These are phyloP conservation scores for Napeogenes inachia DNA, from an alignment of 2,888 invertebrate species.

Conservation along the genomic window DNA sequence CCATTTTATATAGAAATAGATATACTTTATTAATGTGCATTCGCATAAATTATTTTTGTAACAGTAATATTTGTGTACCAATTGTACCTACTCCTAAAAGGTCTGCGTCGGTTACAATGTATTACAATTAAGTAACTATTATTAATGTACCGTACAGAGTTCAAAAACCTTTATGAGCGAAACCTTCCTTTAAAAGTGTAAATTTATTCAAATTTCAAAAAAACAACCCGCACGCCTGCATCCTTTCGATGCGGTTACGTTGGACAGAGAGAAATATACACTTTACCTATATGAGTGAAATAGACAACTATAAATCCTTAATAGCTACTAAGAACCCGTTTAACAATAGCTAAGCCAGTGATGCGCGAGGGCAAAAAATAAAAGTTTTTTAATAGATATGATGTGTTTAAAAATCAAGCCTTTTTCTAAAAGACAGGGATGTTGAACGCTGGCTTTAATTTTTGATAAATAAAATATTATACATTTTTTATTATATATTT, in stretches of 20 bases:
- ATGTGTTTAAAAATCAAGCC: conserved; percentile 9
- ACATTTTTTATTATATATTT: neutral
- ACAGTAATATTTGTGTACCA: too few species aligned
- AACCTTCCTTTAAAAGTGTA: conserved; percentile 68
- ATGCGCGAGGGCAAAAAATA: conserved; percentile 40
- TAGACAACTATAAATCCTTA: conserved; percentile 21
- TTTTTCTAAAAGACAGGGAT: neutral
- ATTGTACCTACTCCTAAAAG: too few species aligned
- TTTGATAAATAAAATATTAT: neutral
- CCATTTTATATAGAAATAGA: too few species aligned
- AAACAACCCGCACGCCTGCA: conserved; percentile 56
- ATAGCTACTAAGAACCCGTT: conserved; percentile 43
- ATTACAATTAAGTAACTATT: neutral
- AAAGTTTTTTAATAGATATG: conserved; percentile 29
- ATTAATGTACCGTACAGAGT: conserved; percentile 41
- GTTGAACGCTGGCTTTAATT: neutral
- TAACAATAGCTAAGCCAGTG: conserved; percentile 55
- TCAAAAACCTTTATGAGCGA: conserved; percentile 54
- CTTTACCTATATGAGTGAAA: conserved; percentile 11
- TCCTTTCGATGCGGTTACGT: conserved; percentile 44
- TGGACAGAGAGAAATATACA: conserved; percentile 33
- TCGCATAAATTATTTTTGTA: too few species aligned
- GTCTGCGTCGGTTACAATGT: too few species aligned
- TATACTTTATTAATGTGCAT: too few species aligned
- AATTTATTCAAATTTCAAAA: conserved; percentile 73